Evolutionary conservation across 2,113 vertebrate species (phyloP), one percentile per base, ranked within the genome.

Genomic region (Planiliza haematocheilus): DNA sequence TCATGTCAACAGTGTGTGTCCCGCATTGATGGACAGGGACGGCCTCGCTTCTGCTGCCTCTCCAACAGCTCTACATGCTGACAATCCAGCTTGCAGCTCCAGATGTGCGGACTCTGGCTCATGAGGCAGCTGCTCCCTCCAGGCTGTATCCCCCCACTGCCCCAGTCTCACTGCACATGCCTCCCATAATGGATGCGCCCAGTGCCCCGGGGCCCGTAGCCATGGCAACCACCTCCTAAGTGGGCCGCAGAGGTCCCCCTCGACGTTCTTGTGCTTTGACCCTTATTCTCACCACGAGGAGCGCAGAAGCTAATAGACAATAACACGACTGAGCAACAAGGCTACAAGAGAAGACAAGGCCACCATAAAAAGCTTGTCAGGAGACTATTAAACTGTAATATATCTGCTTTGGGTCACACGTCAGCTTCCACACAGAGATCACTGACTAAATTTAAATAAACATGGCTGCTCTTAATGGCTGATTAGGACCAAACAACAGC

Each of bases 211-310:
- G 86, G 79, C 63, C 16, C 10, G 78, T 93, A 66, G 76, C 76
- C 88, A 91, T 56, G 69, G 88, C 77, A 93, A 93, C 92, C 41
- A 4, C 13, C 68, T 79, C 70, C 70, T 79, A 84, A 88, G 56
- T 86, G 86, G 83, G 86, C 68, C 21, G 62, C 70, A 74, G 77
- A 82, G 81, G 79, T 82, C 69, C 59, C 52, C 69, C 59, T 49
- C 14, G 58, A 67, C 58, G 64, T 34, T 51, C 51, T 76, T 21
- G 62, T 17, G 69, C 74, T 53, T 7, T 83, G 86, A 89, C 82
- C 84, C 86, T 82, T 9, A 77, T 79, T 89, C 75, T 75, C 79
- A 67, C 72, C 78, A 69, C 24, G 4, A 53, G 45, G 61, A 36
- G 58, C 12, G 0, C 17, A 24, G 65, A 16, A 14, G 70, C 60